Evolutionary conservation across 2,888 invertebrate genomes (phyloP), one percentile per base, ranked within the genome.

Genomic region (Liopterus haemorrhoidalis): DNA sequence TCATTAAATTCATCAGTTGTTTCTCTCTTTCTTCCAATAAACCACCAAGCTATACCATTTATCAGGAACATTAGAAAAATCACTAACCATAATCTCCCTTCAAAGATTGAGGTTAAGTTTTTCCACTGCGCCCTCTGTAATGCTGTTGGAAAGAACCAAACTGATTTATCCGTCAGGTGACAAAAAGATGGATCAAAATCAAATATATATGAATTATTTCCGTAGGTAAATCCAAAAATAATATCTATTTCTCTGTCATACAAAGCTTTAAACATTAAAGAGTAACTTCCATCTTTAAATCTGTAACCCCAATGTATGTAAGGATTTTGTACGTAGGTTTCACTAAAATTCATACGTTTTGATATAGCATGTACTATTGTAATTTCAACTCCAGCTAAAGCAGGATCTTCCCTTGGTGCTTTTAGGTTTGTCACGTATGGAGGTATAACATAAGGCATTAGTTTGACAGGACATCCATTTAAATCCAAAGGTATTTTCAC

Each of bases 171-270:
- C n/a, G 22, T 22, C 25, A 44, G 19, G 38, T 44, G 44, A 22
- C 22, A 31, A 22, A 38, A 44, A 21, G 44, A 44, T 8, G 30
- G 22, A 37, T 44, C 44, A 4, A 44, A 31, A 14, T 44, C 37
- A 24, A 22, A 22, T 5, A 11, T 44, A 16, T 44, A 44, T 3
- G 44, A 44, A 4, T 24, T 14, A 38, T 44, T 44, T 22, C 38
- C 24, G 25, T 44, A 44, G 5, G 38, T 44, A 16, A 44, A 44
- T 24, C 44, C 44, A 37, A 44, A 44, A 5, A 44, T 44, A 8
- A 44, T 22, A 37, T 44, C 44, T 18, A 15, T 32, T 37, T 44
- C 31, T 14, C 22, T 22, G 14, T 44, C 30, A 24, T 36, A 22
- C 11, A 44, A 16, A 16, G 30, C 44, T 38, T 44, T 44, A 14